Conservation (phyloP, 2,888 invertebrate genomes). For the Scaptomyza cyrtandrae region DNA sequence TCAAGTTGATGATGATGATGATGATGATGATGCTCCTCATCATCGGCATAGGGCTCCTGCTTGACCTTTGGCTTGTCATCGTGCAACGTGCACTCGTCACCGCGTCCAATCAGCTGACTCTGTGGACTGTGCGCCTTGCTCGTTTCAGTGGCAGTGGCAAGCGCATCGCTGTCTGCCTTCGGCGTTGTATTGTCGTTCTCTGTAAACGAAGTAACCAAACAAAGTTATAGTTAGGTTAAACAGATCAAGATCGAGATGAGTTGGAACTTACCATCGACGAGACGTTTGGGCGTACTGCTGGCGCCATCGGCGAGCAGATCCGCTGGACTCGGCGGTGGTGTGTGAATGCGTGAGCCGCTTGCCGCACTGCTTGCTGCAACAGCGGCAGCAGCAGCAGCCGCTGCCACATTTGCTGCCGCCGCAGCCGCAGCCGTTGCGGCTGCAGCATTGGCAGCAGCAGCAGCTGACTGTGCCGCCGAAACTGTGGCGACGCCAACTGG, state of each 20-base stretch:
- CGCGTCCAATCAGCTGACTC: constrained; percentile 36
- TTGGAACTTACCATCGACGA: constrained; percentile 86
- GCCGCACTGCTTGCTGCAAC: constrained; percentile 55
- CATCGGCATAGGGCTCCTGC: constrained; percentile 74
- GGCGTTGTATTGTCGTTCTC: constrained; percentile 87
- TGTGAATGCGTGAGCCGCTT: constrained; percentile 87
- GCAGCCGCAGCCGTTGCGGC: constrained; percentile 44
- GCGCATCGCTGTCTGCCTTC: constrained; percentile 82
- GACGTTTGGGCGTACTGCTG: constrained; percentile 90
- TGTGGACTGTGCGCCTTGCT: constrained; percentile 85
- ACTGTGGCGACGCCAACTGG: constrained; percentile 31
- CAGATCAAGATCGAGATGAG: background rate
- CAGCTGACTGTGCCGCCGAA: constrained; percentile 11
- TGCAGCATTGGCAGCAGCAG: constrained; percentile 19
- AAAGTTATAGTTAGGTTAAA: background rate
- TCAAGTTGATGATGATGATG: constrained; percentile 39
- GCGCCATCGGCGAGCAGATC: constrained; percentile 92
- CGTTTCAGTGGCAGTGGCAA: constrained; percentile 56
- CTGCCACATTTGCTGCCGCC: constrained; percentile 57
- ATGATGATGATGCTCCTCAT: constrained; percentile 30
- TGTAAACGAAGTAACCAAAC: constrained; percentile 41
- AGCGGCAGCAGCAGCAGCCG: constrained; percentile 62
- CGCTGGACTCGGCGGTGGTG: constrained; percentile 90
- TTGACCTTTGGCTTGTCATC: constrained; percentile 72
- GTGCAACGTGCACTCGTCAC: constrained; percentile 39